Evolutionary conservation across 2,888 invertebrate genomes (phyloP).

Genomic region (Macrophya annulata): DNA sequence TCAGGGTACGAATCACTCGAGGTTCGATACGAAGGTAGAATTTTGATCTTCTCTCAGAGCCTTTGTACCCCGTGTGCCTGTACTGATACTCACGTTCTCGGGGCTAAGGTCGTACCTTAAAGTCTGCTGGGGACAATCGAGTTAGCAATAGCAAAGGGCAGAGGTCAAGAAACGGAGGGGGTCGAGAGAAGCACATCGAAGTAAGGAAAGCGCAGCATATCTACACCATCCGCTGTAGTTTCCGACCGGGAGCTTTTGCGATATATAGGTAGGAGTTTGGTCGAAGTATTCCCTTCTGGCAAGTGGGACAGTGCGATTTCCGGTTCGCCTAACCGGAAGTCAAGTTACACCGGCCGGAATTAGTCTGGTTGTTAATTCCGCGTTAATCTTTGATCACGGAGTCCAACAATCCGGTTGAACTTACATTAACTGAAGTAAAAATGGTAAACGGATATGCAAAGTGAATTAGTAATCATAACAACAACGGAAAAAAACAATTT

Average conservation of each 20-base stretch:
- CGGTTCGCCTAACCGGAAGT: conserved; percentile 1
- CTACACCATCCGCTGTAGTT: conserved; percentile 26
- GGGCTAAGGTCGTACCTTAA: conserved; percentile 1
- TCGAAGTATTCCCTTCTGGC: background rate
- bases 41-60: conserved; percentile 32
- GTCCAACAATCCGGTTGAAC: background rate
- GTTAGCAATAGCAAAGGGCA: conserved; percentile 36
- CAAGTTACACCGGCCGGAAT: conserved; percentile 23
- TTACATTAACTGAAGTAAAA: background rate
- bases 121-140: conserved; percentile 41
- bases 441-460: background rate
- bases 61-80: conserved; percentile 12
- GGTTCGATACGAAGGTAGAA: conserved; percentile 43
- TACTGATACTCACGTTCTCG: background rate
- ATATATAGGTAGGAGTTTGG: background rate
- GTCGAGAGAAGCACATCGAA: background rate
- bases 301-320: background rate
- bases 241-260: background rate
- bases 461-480: background rate
- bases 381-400: conserved; percentile 10
- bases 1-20: conserved; percentile 45
- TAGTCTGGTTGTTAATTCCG: conserved; percentile 28
- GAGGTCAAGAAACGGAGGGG: conserved; percentile 5
- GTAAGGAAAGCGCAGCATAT: background rate
- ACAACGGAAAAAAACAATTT: background rate